Conservation (phyloP, 2,888 invertebrate genomes). For the Orthonychiurus folsomi region DNA sequence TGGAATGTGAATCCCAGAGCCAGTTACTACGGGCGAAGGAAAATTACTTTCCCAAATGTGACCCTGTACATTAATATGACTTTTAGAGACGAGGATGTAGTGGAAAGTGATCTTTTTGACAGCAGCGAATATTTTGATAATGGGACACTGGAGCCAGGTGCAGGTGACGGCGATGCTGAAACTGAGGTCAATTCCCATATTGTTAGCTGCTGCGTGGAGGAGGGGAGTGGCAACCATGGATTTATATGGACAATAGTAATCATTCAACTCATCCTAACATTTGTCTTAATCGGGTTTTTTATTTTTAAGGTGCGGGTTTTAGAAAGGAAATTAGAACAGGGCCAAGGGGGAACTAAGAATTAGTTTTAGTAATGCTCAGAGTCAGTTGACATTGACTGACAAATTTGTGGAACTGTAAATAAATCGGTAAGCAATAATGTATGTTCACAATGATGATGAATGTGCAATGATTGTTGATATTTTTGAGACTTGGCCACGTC, state of each 20-base stretch:
- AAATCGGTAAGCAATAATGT: no score
- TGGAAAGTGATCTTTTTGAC: not conserved
- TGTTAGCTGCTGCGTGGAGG: not conserved
- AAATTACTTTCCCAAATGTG: slow-evolving; percentile 4
- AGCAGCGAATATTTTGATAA: not conserved
- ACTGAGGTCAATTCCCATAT: not conserved
- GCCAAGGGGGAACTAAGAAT: no score
- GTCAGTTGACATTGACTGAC: not conserved
- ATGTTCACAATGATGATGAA: no score
- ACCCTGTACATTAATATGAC: slow-evolving; percentile 8
- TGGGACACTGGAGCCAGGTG: no score
- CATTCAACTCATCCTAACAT: not conserved
- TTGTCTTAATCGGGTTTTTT: not conserved
- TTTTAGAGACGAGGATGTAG: slow-evolving; percentile 7
- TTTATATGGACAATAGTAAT: not conserved
- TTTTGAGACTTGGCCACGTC: no score
- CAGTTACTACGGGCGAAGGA: not conserved
- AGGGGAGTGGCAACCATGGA: not conserved
- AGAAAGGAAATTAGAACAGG: not conserved
- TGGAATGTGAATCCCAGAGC: not conserved
- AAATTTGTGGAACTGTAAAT: no score
- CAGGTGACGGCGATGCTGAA: not conserved
- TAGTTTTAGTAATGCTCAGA: not conserved
- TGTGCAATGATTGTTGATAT: no score
- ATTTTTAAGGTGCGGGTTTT: not conserved